Evolutionary conservation across 53 echinoderm and acorn worm genomes (phyloP).

Genomic region (Holothuria leucospilota): DNA sequence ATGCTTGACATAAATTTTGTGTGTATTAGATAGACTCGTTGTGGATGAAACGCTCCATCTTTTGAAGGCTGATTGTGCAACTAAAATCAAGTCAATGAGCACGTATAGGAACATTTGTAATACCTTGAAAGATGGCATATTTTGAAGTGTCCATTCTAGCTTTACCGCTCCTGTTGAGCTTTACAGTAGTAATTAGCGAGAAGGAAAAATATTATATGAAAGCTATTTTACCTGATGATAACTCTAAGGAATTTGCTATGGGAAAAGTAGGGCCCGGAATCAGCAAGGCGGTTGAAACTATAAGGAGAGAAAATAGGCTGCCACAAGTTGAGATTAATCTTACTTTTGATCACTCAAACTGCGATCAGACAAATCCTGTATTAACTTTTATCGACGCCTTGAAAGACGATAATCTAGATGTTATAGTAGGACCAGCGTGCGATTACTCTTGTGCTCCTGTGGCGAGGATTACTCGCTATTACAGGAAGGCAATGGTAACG

Average conservation of each 20-base stretch:
- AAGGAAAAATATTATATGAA: not conserved
- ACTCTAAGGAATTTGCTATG: not conserved
- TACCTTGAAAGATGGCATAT: no score
- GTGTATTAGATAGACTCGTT: no score
- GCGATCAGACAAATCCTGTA: not conserved
- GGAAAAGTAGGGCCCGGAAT: not conserved
- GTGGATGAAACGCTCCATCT: no score
- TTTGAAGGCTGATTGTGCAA: no score
- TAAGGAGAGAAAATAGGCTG: not conserved
- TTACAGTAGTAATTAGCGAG: not conserved
- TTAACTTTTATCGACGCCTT: constrained; percentile 14
- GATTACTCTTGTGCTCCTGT: constrained; percentile 28
- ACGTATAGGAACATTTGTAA: no score
- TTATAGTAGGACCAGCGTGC: constrained; percentile 16
- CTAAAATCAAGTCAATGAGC: no score
- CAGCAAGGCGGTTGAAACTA: not conserved
- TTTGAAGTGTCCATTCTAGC: no score
- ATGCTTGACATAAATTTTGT: no score
- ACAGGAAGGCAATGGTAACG: constrained; percentile 10
- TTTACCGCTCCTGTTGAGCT: not conserved
- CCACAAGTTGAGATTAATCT: not conserved
- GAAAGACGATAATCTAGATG: not conserved
- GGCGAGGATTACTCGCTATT: not conserved
- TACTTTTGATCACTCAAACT: not conserved
- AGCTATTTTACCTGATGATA: not conserved